phyloP scores from a whole-genome alignment of 2,888 invertebrate genomes.

The Trichopoda pennipes region DNA sequence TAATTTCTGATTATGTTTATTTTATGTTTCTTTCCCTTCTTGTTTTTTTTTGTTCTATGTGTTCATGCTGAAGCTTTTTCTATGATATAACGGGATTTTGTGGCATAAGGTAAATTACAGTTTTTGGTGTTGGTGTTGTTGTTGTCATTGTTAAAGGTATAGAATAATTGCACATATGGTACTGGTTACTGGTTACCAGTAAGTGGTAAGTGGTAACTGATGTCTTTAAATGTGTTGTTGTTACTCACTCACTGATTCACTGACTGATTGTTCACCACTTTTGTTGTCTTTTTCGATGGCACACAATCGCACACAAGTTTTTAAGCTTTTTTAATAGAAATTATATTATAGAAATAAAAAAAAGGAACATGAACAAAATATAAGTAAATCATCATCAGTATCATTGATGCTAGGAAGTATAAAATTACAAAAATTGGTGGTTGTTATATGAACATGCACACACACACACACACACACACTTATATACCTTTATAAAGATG shows the following conservation, averaged over 20 bases:
- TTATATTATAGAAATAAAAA: constrained; percentile 8
- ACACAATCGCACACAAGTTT: constrained; percentile 55
- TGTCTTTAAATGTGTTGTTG: constrained; percentile 37
- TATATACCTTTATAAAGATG: no score
- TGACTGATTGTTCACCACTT: constrained; percentile 28
- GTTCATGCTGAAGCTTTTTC: constrained; percentile 16
- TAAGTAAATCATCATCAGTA: background rate
- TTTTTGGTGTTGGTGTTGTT: constrained; percentile 4
- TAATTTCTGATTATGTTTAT: constrained; percentile 68
- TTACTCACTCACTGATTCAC: no score
- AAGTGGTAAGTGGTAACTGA: constrained; percentile 44
- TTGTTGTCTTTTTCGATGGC: constrained; percentile 20
- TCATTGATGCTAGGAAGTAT: constrained; percentile 14
- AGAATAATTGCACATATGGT: constrained; percentile 58
- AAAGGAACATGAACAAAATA: background rate
- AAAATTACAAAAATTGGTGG: constrained; percentile 35
- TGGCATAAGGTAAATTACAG: constrained; percentile 58
- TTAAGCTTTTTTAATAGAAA: constrained; percentile 52
- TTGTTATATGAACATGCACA: background rate
- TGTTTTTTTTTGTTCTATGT: no score
- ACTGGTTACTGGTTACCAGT: constrained; percentile 52
- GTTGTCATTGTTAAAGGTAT: background rate
- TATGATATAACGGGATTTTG: constrained; percentile 31
- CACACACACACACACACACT: no score
- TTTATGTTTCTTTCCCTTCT: constrained; percentile 55